Evolutionary conservation across 2,797 vertebrate species (phyloP).

Genomic region (Notamacropus eugenii): DNA sequence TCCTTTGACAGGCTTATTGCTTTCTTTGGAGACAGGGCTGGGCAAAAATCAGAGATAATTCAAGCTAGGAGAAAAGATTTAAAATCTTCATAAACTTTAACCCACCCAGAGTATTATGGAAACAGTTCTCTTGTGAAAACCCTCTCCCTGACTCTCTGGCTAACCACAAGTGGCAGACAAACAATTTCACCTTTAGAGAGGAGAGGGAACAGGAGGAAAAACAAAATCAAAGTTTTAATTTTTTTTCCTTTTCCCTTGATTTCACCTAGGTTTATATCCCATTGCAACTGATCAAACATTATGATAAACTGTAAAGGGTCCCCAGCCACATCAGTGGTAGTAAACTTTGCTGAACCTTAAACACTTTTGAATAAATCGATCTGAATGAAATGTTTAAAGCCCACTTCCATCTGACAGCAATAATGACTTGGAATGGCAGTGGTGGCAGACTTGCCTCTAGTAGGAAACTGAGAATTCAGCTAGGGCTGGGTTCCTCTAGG

Average conservation of each 20-base stretch:
- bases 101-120: conserved; percentile 66
- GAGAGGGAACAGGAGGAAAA: neutral
- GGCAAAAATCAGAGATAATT: conserved; percentile 68
- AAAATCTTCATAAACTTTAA: conserved; percentile 84
- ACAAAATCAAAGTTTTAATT: conserved; percentile 19
- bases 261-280: conserved; percentile 58
- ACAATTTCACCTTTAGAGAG: conserved; percentile 58
- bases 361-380: conserved; percentile 83
- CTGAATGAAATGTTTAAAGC: conserved; percentile 78
- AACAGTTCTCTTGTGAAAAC: conserved; percentile 55
- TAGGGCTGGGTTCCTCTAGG: conserved; percentile 21
- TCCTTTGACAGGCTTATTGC: conserved; percentile 87
- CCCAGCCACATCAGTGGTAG: conserved; percentile 64
- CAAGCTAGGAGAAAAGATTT: conserved; percentile 80
- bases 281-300: conserved; percentile 76
- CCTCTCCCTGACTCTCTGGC: conserved; percentile 44
- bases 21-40: conserved; percentile 83
- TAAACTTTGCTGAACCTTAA: conserved; percentile 82
- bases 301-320: conserved; percentile 71
- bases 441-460: neutral
- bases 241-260: neutral
- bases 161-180: conserved; percentile 61
- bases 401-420: conserved; percentile 74
- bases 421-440: conserved; percentile 64
- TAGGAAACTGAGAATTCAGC: conserved; percentile 12